phyloP scores from a whole-genome alignment of 1,140 invertebrate genomes.

The Archegozetes longisetosus region DNA sequence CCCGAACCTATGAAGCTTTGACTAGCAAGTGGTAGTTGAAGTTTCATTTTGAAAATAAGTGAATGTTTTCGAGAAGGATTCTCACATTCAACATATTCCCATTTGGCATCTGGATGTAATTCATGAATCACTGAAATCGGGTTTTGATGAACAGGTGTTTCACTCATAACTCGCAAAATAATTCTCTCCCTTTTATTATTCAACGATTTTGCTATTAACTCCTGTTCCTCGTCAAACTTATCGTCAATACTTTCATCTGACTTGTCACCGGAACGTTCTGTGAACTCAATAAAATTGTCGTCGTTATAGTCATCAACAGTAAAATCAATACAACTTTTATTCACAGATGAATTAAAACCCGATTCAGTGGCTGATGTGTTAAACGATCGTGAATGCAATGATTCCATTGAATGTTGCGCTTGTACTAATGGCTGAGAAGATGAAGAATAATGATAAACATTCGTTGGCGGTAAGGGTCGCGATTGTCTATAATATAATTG shows the following conservation, averaged over 20 bases:
- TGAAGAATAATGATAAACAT: too few species aligned
- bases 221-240: too few species aligned
- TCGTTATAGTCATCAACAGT: not conserved
- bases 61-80: not conserved
- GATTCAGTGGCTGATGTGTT: too few species aligned
- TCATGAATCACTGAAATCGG: not conserved
- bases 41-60: not conserved
- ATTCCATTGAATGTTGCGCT: too few species aligned
- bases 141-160: not conserved
- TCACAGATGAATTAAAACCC: too few species aligned
- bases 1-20: not conserved
- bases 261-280: not conserved
- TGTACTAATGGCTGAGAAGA: too few species aligned
- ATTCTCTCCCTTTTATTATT: not conserved
- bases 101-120: not conserved
- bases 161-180: not conserved
- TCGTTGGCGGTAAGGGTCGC: too few species aligned
- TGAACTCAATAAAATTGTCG: not conserved
- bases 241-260: too few species aligned
- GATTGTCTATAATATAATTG: too few species aligned
- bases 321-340: not conserved
- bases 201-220: too few species aligned
- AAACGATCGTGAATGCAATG: too few species aligned
- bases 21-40: not conserved
- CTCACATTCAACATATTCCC: not conserved